Base-by-base conservation (phyloP, 1,140 invertebrate genomes). In the Plutomurus gul region DNA sequence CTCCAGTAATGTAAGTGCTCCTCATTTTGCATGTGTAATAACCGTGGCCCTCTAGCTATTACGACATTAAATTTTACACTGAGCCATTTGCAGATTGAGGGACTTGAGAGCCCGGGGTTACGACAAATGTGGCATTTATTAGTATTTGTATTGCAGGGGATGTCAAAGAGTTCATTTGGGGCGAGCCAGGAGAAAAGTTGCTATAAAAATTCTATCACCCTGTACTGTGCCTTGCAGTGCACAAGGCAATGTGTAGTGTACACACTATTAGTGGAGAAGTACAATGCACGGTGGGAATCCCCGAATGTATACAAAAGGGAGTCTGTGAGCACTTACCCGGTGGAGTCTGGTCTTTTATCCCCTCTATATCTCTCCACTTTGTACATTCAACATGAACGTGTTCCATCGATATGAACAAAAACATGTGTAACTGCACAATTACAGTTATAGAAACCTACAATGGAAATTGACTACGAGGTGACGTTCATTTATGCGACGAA, bases 31-130 rank as follows among this genome's bases (percentile, higher is more conserved):
- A 65, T 65, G 56, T 65, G 56, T 65, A 65, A 65, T 65, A 65
- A 65, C 56, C 56, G 56, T 65, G 56, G 56, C 56, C n/a, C 56
- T 65, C 56, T 65, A 65, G 56, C 56, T 65, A 65, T 65, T 65
- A 65, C 56, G n/a, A 30, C 56, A 65, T 65, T 65, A 65, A 65
- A 65, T 65, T 65, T 65, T 33, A 65, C 56, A 30, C 56, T 65
- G 56, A 65, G 56, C 56, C 56, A 65, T 65, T 65, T 65, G 56
- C 36, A 65, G 30, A 65, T 65, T 65, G 56, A 65, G 56, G 56
- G 56, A 25, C 56, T 65, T 33, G 30, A 16, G 27, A 33, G 56
- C 56, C 36, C 56, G 27, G 56, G 56, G 56, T 60, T 60, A 56
- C 8, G 0, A 56, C 22, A 27, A 56, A 56, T 56, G 22, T 27